These are phyloP conservation scores for Sphaerophoria rueppellii DNA, from an alignment of 2,888 invertebrate genomes.

Conservation along the genomic window DNA sequence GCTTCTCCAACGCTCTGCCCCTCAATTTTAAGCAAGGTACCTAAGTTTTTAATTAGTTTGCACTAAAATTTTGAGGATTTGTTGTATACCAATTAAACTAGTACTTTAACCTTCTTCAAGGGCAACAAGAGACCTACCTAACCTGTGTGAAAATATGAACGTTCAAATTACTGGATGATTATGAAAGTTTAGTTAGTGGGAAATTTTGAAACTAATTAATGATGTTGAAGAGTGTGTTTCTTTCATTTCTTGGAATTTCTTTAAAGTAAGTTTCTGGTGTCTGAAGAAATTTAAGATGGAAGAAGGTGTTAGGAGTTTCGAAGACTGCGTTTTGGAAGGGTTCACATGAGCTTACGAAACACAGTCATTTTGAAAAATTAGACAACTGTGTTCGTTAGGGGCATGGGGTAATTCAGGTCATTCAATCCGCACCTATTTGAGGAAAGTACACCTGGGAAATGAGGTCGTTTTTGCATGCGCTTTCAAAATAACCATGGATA, in stretches of 20 bases:
- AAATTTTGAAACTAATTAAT: constrained; percentile 17
- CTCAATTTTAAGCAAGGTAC: background rate
- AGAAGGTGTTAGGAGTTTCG: too few species aligned
- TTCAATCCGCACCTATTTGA: too few species aligned
- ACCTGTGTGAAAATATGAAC: background rate
- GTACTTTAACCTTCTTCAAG: too few species aligned
- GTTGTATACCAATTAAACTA: background rate
- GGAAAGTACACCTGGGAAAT: too few species aligned
- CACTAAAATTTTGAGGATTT: background rate
- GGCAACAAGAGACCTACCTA: background rate
- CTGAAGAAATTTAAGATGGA: background rate
- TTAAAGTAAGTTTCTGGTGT: background rate
- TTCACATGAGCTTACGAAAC: too few species aligned
- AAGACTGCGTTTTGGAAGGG: too few species aligned
- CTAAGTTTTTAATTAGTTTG: constrained; percentile 22
- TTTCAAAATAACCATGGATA: too few species aligned
- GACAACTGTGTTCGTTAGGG: too few species aligned
- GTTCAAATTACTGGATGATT: constrained; percentile 14
- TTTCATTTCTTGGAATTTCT: background rate
- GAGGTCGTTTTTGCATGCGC: too few species aligned
- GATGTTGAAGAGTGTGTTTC: background rate
- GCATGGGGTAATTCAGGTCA: too few species aligned
- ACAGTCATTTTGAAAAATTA: too few species aligned
- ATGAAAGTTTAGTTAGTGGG: background rate
- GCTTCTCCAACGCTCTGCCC: background rate